Evolutionary conservation across 1,140 invertebrate genomes (phyloP), one percentile per base, ranked within the genome.

Genomic region (Mamestra configurata): DNA sequence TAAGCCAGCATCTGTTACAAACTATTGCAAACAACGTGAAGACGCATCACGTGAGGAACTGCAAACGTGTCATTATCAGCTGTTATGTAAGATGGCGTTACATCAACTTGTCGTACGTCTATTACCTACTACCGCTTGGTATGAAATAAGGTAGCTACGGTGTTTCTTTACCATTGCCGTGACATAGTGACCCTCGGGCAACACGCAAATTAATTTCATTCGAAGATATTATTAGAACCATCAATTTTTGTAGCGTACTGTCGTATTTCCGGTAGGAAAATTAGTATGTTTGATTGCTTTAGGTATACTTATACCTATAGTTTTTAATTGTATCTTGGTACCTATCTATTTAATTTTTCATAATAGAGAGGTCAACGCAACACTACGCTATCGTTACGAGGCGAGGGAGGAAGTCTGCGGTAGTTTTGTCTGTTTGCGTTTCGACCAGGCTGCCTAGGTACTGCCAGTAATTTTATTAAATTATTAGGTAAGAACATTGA

Each of bases 201-300:
- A 53, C 51, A 53, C 51, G 10, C 51, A 53, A 57, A 57, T 57
- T 57, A 57, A 40, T 40, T 46, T 15, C n/a, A n/a, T n/a, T n/a
- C 43, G 11, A 15, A 0, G 43, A 46, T 15, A 46, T 15, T 15
- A 1, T 46, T 15, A 46, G 43, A 46, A 1, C 13, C 43, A 1
- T 1, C 15, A 15, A 46, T 46, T 46, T 46, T 46, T 46, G 10
- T 15, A 15, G 15, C 43, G 15, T 1, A 15, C 15, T 46, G 11
- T 46, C 11, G 10, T 15, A 46, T 15, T 46, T 46, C 43, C 43
- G 11, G 43, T 46, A 46, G 10, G 13, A 46, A 46, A 46, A 46
- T 46, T 46, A 1, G 11, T 46, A 46, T 46, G 6, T 46, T 13
- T 46, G 43, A 46, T 15, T 15, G 15, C 43, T 15, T 46, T 46